phyloP scores from a whole-genome alignment of 2,888 invertebrate species.

The Sphinx pinastri region DNA sequence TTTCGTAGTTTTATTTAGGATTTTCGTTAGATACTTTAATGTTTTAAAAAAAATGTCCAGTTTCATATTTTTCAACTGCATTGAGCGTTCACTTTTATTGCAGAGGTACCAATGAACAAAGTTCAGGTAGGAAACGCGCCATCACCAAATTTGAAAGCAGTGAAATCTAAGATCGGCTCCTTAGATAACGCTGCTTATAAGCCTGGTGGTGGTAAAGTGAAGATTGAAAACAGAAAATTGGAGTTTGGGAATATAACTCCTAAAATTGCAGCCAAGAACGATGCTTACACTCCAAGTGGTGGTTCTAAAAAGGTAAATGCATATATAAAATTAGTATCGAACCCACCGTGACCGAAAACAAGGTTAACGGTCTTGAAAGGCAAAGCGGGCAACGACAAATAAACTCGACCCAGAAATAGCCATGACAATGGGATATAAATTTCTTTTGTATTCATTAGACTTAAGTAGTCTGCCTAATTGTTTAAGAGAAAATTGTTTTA shows the following conservation, averaged over 20 bases:
- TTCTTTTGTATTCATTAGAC: not conserved
- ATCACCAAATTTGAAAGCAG: conserved; percentile 95
- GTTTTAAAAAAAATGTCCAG: too few species aligned
- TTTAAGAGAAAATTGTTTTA: not conserved
- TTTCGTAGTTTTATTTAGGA: too few species aligned
- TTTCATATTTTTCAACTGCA: too few species aligned
- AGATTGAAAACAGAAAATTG: conserved; percentile 93
- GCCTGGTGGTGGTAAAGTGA: conserved; percentile 94
- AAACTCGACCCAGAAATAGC: not conserved
- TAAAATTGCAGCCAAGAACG: conserved; percentile 96
- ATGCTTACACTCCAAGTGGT: conserved; percentile 92
- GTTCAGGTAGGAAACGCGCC: conserved; percentile 95
- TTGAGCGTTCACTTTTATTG: conserved; percentile 39
- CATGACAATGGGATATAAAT: conserved; percentile 6
- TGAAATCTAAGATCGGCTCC: conserved; percentile 96
- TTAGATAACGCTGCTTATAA: conserved; percentile 94
- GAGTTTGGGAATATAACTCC: conserved; percentile 93
- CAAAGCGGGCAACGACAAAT: conserved; percentile 8
- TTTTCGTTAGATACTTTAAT: too few species aligned
- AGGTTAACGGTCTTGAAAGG: conserved; percentile 5
- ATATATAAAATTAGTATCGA: not conserved
- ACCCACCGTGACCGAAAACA: not conserved
- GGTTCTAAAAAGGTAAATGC: conserved; percentile 93
- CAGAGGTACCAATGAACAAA: conserved; percentile 96
- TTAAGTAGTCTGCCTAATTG: not conserved